phyloP scores from a whole-genome alignment of 2,888 invertebrate genomes.

The Caenorhabditis auriculariae region DNA sequence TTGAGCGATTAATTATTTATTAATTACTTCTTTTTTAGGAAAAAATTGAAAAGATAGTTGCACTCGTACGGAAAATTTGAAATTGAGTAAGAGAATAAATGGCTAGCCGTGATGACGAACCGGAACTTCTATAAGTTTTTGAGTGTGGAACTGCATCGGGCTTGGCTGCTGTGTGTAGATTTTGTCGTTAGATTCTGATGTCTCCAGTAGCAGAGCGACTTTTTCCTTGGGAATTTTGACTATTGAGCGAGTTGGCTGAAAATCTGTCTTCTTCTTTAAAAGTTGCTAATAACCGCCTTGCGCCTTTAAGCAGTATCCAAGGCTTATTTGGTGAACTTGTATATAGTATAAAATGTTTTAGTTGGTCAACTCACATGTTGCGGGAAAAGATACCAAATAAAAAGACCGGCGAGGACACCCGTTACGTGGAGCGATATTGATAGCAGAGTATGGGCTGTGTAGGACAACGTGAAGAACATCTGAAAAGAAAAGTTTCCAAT shows the following conservation, averaged over 20 bases:
- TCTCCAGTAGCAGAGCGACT: slow-evolving; percentile 22
- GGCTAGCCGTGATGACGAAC: too few relatives aligned
- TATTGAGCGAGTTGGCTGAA: slow-evolving; percentile 42
- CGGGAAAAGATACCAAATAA: slow-evolving; percentile 58
- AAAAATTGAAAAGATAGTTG: too few relatives aligned
- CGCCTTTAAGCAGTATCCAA: background rate
- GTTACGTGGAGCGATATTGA: slow-evolving; percentile 48
- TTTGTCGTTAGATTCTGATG: slow-evolving; percentile 7
- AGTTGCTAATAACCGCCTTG: background rate
- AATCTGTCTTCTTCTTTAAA: slow-evolving; percentile 2
- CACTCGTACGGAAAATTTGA: too few relatives aligned
- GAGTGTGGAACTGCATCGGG: too few relatives aligned
- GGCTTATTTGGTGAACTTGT: background rate
- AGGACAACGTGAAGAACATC: slow-evolving; percentile 38
- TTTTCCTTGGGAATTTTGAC: slow-evolving; percentile 34
- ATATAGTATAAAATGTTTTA: background rate
- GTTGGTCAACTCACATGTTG: slow-evolving; percentile 43
- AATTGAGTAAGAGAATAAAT: too few relatives aligned
- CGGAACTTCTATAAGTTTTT: too few relatives aligned
- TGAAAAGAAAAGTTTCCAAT: background rate
- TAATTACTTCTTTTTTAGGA: background rate
- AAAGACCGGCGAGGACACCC: slow-evolving; percentile 48
- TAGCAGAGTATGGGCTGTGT: slow-evolving; percentile 43
- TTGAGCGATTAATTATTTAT: background rate
- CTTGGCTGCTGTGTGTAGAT: too few relatives aligned